Evolutionary conservation across 2,797 vertebrate genomes (phyloP).

Genomic region (Apodemus agrarius): DNA sequence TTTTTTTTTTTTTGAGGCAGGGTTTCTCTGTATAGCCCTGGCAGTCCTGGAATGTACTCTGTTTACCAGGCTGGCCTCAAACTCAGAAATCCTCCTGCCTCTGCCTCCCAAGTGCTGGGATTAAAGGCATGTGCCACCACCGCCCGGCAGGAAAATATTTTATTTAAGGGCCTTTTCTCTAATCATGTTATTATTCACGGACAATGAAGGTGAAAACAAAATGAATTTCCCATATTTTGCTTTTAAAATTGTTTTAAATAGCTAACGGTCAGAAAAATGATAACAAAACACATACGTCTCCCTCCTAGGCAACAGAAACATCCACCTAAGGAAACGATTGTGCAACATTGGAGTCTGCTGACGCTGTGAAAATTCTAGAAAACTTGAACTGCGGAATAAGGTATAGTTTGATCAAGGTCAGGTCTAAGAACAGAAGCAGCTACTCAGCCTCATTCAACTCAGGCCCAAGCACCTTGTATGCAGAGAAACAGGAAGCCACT

Average conservation of each 20-base stretch:
- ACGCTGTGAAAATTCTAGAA: background rate
- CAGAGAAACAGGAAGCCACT: background rate
- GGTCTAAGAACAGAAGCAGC: background rate
- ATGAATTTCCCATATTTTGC: background rate
- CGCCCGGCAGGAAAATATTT: background rate
- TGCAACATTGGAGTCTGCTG: background rate
- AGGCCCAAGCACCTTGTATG: background rate
- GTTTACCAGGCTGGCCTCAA: too few species aligned
- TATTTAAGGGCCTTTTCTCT: background rate
- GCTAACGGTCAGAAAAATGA: background rate
- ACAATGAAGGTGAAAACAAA: background rate
- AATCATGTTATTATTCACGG: background rate
- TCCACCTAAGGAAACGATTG: background rate
- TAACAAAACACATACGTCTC: background rate
- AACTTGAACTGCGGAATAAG: background rate
- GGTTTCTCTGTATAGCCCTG: too few species aligned
- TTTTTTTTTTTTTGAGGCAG: too few species aligned
- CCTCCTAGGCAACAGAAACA: background rate
- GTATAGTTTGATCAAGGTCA: background rate
- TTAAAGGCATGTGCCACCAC: too few species aligned
- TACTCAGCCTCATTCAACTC: background rate
- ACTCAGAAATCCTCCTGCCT: too few species aligned
- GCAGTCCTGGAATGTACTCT: too few species aligned
- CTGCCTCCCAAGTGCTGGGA: too few species aligned
- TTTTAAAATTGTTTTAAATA: background rate